Conservation (phyloP, 1,140 invertebrate genomes). For the Theocolax elegans region DNA sequence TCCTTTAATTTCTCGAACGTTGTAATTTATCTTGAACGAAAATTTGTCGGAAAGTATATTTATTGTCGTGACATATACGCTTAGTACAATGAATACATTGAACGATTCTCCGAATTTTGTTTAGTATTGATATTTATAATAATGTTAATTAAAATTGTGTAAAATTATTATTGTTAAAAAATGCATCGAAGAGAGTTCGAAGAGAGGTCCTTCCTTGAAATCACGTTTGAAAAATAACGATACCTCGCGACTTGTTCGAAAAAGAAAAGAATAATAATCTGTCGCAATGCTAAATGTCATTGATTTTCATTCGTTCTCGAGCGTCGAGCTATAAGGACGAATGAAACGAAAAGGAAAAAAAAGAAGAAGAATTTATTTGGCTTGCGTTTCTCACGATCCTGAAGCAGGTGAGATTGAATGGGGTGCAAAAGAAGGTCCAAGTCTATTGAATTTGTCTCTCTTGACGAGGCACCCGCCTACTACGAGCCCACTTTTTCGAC, state of each 20-base stretch:
- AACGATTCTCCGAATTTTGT: too few relatives aligned
- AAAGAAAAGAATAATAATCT: background rate
- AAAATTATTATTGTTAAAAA: too few relatives aligned
- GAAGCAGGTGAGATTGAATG: constrained; percentile 54
- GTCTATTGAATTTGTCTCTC: constrained; percentile 55
- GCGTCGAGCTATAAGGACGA: background rate
- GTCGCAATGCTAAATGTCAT: constrained; percentile 1
- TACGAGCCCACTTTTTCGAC: constrained; percentile 54
- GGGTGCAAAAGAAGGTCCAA: constrained; percentile 14
- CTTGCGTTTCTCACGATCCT: constrained; percentile 49
- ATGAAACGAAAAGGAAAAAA: background rate
- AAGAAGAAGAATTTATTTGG: background rate
- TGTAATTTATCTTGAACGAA: too few relatives aligned
- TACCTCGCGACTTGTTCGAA: background rate
- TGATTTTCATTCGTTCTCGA: background rate
- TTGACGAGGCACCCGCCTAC: constrained; percentile 56
- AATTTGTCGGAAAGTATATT: too few relatives aligned
- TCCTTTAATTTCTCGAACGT: too few relatives aligned
- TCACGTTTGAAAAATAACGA: background rate
- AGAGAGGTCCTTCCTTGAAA: too few relatives aligned
- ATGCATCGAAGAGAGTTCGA: too few relatives aligned
- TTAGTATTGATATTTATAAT: too few relatives aligned
- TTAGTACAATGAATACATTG: too few relatives aligned
- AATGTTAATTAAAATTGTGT: too few relatives aligned
- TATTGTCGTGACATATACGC: too few relatives aligned